Evolutionary conservation across 2,113 vertebrate species (phyloP).

Genomic region (Salminus brasiliensis): DNA sequence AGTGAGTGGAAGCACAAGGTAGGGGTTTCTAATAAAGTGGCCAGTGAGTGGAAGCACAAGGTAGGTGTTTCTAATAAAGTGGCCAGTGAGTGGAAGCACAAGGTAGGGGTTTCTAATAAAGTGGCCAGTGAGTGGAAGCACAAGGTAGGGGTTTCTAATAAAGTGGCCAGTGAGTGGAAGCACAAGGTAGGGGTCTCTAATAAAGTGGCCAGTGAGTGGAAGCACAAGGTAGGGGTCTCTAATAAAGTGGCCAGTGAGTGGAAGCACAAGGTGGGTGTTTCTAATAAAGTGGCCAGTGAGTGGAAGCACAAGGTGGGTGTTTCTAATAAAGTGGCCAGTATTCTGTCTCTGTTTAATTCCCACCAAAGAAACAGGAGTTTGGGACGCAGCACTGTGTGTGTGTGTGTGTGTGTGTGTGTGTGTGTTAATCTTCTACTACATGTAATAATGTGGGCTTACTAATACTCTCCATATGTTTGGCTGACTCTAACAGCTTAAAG

Average conservation of each 20-base stretch:
- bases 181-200: neutral
- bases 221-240: neutral
- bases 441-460: neutral
- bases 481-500: neutral
- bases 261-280: neutral
- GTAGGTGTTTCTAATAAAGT: too few species aligned
- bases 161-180: neutral
- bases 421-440: slow-evolving; percentile 19
- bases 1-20: too few species aligned
- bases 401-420: too few species aligned
- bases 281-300: neutral
- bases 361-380: neutral
- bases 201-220: neutral
- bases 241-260: neutral
- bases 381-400: too few species aligned
- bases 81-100: too few species aligned
- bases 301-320: neutral
- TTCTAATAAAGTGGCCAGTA: neutral
- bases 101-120: too few species aligned
- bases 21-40: too few species aligned
- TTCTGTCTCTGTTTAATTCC: too few species aligned
- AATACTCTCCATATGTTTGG: slow-evolving; percentile 3
- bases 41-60: too few species aligned
- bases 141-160: neutral
- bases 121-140: neutral